Conservation (phyloP, 2,888 invertebrate species). For the Spatulosminthurus flaviceps region DNA sequence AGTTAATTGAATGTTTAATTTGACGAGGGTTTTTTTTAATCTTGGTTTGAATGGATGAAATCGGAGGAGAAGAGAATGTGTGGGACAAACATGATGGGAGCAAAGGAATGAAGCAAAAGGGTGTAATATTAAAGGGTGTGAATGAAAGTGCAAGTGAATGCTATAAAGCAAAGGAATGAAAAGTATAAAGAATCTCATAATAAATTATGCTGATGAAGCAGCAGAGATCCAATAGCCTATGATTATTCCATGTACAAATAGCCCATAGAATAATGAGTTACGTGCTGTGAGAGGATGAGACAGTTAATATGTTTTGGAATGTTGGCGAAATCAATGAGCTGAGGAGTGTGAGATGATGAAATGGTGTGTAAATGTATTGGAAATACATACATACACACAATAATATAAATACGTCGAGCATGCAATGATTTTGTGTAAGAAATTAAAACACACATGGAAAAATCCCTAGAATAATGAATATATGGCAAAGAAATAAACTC, state of each 20-base stretch:
- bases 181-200: background rate
- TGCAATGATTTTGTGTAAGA: background rate
- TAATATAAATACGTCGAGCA: background rate
- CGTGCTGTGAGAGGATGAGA: too few relatives aligned
- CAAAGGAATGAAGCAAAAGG: too few relatives aligned
- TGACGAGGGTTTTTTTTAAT: too few relatives aligned
- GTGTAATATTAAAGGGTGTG: too few relatives aligned
- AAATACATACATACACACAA: background rate
- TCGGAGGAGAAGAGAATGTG: too few relatives aligned
- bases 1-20: too few relatives aligned
- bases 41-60: too few relatives aligned
- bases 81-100: too few relatives aligned
- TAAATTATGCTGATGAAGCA: background rate
- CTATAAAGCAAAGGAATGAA: background rate
- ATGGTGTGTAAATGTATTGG: too few relatives aligned
- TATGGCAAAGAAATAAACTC: constrained; percentile 66
- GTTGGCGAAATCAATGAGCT: background rate
- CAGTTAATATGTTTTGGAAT: too few relatives aligned
- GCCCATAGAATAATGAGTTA: too few relatives aligned
- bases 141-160: constrained; percentile 23
- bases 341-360: background rate
- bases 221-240: background rate
- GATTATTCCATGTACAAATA: background rate
- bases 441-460: background rate
- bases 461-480: background rate